Percentiles rank a stretch among this genome's conserved stretches.
These are phyloP conservation scores for Julus scandinavius DNA, from an alignment of 2,888 invertebrate species.

Conservation along the genomic window DNA sequence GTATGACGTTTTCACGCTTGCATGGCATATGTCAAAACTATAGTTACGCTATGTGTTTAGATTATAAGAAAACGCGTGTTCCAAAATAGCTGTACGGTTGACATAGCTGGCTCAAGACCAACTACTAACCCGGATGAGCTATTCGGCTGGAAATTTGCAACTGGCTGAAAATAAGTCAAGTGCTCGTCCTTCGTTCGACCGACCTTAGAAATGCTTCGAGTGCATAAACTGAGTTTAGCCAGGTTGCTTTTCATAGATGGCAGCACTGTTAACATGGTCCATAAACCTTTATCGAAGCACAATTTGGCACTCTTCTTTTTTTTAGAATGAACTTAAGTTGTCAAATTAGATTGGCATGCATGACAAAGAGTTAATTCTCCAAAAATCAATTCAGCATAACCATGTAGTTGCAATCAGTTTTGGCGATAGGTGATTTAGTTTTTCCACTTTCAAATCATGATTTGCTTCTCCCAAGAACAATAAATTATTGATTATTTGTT, in stretches of 20 bases:
- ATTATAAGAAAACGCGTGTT: background rate
- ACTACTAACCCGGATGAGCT: constrained; percentile 37
- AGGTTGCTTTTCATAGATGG: background rate
- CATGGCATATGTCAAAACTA: background rate
- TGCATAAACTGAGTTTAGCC: background rate
- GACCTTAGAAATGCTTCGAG: background rate
- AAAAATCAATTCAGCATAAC: too few species aligned
- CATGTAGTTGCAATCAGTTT: too few species aligned
- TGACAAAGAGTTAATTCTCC: too few species aligned
- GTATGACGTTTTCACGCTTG: background rate
- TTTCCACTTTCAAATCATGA: too few species aligned
- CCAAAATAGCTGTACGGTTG: constrained; percentile 19
- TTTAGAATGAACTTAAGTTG: too few species aligned
- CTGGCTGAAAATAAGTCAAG: constrained; percentile 45
- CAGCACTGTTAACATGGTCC: constrained; percentile 8
- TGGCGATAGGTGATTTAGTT: too few species aligned
- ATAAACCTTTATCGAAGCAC: too few species aligned
- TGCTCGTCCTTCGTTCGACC: constrained; percentile 43
- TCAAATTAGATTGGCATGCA: too few species aligned
- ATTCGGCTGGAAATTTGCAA: constrained; percentile 24
- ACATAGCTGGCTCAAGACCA: constrained; percentile 7
- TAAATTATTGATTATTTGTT: too few species aligned
- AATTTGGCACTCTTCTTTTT: too few species aligned
- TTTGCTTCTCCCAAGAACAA: too few species aligned
- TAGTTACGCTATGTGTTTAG: background rate